Evolutionary conservation across 2,888 invertebrate species (phyloP).

Genomic region (Corbicula japonica): DNA sequence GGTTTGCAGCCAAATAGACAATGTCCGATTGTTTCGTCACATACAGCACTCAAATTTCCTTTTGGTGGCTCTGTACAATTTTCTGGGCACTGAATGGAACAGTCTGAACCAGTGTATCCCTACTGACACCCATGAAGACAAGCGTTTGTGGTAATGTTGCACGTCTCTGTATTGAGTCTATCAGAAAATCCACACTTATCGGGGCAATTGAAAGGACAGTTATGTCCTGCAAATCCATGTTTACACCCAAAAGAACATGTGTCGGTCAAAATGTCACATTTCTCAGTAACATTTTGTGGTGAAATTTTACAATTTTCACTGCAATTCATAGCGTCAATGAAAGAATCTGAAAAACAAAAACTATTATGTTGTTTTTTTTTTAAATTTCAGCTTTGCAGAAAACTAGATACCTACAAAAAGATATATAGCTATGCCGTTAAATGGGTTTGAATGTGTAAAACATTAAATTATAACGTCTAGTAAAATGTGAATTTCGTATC

Average conservation of each 20-base stretch:
- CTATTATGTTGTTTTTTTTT: too few species aligned
- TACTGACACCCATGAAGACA: conserved; percentile 19
- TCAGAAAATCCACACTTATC: conserved; percentile 1
- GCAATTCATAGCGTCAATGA: too few species aligned
- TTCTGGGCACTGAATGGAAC: conserved; percentile 7
- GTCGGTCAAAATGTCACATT: neutral
- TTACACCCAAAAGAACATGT: conserved; percentile 18
- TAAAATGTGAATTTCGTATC: too few species aligned
- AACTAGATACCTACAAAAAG: too few species aligned
- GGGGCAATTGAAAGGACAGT: conserved; percentile 16
- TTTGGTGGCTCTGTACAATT: neutral
- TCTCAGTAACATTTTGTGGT: neutral
- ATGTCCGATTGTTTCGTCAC: neutral
- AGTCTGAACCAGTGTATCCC: conserved; percentile 21
- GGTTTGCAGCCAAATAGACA: conserved; percentile 9
- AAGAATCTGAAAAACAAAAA: too few species aligned
- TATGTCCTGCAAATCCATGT: conserved; percentile 12
- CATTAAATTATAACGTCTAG: too few species aligned
- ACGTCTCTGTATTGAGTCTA: neutral
- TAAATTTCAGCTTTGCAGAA: too few species aligned
- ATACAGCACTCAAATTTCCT: neutral
- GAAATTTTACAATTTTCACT: neutral
- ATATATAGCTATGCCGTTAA: too few species aligned
- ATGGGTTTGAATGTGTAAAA: too few species aligned
- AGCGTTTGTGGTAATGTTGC: conserved; percentile 7